These are phyloP conservation scores for Vanessa atalanta DNA, from an alignment of 1,140 invertebrate species.

Conservation along the genomic window DNA sequence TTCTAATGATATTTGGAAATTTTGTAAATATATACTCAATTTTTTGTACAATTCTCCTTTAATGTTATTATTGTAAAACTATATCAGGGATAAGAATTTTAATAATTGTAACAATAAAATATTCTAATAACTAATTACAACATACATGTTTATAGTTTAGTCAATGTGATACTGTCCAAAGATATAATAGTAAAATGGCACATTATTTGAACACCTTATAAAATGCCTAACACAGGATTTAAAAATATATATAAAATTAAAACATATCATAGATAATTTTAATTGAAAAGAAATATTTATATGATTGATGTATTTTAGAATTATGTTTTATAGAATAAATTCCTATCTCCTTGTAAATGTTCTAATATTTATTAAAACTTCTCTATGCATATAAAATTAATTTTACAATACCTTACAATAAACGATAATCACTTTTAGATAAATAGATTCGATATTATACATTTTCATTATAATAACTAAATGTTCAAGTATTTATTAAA, in stretches of 20 bases:
- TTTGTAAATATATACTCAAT: no score
- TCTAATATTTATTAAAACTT: neutral
- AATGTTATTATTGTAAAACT: no score
- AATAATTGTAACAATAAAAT: no score
- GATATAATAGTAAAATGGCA: slow-evolving; percentile 6
- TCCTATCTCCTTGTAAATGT: neutral
- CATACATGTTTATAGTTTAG: no score
- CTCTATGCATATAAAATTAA: neutral
- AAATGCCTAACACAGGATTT: neutral
- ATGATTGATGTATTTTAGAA: slow-evolving; percentile 5
- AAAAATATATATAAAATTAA: neutral
- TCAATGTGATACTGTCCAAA: neutral
- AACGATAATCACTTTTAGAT: neutral
- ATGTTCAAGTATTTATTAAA: neutral
- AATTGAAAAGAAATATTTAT: neutral
- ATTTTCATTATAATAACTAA: neutral
- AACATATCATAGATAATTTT: slow-evolving; percentile 7
- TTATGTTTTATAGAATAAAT: neutral
- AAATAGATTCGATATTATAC: neutral
- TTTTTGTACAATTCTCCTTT: no score
- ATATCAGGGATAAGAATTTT: no score
- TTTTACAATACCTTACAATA: neutral
- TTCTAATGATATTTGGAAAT: no score
- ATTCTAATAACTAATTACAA: no score
- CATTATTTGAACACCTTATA: neutral